Evolutionary conservation across 2,888 invertebrate genomes (phyloP).

Genomic region (Copidosoma aretas): DNA sequence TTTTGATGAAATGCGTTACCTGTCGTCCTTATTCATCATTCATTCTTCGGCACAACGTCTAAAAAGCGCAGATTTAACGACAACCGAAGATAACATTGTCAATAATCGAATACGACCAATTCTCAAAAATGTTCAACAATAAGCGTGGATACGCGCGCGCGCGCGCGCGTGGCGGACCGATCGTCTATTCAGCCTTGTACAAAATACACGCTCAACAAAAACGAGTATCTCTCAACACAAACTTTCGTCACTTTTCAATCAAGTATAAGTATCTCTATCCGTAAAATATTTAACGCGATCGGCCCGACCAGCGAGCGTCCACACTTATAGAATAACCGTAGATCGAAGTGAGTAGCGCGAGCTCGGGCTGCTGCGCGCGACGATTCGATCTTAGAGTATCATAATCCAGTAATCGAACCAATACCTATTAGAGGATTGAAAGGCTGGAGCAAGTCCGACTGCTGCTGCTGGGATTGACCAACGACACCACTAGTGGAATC

Average conservation of each 20-base stretch:
- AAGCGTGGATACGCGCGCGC: conserved; percentile 21
- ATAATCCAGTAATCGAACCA: neutral
- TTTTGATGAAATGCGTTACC: neutral
- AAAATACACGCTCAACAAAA: neutral
- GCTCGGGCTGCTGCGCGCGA: neutral
- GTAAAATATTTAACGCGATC: neutral
- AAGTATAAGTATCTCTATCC: too few species aligned
- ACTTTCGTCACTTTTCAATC: too few species aligned
- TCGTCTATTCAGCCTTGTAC: neutral
- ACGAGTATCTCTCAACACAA: neutral
- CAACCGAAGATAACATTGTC: conserved; percentile 2
- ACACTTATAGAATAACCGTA: neutral
- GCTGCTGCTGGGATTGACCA: conserved; percentile 37
- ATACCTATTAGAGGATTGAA: conserved; percentile 60
- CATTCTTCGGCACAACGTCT: neutral
- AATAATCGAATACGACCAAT: conserved; percentile 1
- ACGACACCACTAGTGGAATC: conserved; percentile 22
- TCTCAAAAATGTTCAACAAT: neutral
- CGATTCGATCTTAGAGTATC: neutral
- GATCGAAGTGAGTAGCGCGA: neutral
- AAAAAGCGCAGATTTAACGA: conserved; percentile 29
- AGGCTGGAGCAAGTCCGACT: conserved; percentile 57
- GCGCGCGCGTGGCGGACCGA: neutral
- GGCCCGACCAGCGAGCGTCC: neutral
- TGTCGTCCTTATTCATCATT: neutral